Evolutionary conservation across 2,888 invertebrate species (phyloP).

Genomic region (Thera obeliscata): DNA sequence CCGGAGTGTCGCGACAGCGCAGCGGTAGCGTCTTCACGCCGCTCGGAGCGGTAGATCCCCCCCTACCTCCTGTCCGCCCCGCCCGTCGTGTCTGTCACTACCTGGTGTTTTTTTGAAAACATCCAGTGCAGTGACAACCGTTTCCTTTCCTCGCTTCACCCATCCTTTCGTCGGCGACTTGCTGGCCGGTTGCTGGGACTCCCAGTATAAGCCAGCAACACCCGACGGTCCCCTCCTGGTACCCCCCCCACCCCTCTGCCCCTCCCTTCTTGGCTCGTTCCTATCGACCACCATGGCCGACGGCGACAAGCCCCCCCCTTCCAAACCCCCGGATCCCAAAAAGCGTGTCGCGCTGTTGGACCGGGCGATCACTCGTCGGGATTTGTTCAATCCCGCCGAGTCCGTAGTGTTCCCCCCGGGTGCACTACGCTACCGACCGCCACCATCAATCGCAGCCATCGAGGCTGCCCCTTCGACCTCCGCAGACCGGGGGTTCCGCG

Average conservation of each 20-base stretch:
- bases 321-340: not conserved
- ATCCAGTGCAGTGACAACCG: not conserved
- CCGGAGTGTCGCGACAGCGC: not conserved
- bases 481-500: not conserved
- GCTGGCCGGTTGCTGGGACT: not conserved
- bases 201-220: not conserved
- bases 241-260: not conserved
- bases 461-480: not conserved
- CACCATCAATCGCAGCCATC: not conserved
- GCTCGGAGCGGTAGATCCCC: not conserved
- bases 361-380: not conserved
- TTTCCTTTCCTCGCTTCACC: not conserved
- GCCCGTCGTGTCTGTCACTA: not conserved
- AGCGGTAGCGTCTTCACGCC: too few species aligned
- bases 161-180: not conserved
- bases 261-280: too few species aligned
- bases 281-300: not conserved
- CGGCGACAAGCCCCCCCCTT: not conserved
- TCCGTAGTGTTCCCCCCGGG: not conserved
- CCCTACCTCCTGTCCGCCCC: not conserved
- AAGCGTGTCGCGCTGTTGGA: not conserved
- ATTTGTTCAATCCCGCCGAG: not conserved
- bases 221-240: too few species aligned
- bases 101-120: not conserved
- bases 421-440: too few species aligned